Evolutionary conservation across 2,888 invertebrate species (phyloP).

Genomic region (Fissipunctia ypsillon): DNA sequence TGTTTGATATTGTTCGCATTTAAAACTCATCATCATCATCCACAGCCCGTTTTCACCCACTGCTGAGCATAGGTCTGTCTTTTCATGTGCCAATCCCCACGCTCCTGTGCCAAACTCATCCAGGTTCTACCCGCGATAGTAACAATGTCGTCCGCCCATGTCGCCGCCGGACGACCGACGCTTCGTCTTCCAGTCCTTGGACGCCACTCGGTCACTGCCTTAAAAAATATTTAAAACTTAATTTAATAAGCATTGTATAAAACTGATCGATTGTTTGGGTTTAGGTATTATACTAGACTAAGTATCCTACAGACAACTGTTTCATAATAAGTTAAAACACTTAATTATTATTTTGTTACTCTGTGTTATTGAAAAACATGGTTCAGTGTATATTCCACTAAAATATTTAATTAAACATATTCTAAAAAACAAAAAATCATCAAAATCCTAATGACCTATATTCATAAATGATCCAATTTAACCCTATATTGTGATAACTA

Average conservation of each 20-base stretch:
- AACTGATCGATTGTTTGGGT: neutral
- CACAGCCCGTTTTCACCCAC: too few relatives aligned
- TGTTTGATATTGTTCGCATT: too few relatives aligned
- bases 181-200: too few relatives aligned
- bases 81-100: too few relatives aligned
- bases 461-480: neutral
- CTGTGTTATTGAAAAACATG: neutral
- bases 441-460: neutral
- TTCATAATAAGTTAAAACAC: neutral
- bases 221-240: too few relatives aligned
- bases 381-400: neutral
- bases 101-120: too few relatives aligned
- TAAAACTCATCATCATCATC: too few relatives aligned
- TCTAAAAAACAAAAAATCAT: neutral
- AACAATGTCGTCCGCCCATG: too few relatives aligned
- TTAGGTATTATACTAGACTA: neutral
- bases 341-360: neutral
- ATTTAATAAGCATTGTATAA: neutral
- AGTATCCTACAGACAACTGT: neutral
- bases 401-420: neutral
- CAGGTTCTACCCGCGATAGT: too few relatives aligned
- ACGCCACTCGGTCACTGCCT: too few relatives aligned
- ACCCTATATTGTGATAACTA: conserved; percentile 8
- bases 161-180: too few relatives aligned
- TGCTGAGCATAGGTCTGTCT: too few relatives aligned